Base-by-base conservation (phyloP, 2,113 vertebrate species). In the Bos indicus region DNA sequence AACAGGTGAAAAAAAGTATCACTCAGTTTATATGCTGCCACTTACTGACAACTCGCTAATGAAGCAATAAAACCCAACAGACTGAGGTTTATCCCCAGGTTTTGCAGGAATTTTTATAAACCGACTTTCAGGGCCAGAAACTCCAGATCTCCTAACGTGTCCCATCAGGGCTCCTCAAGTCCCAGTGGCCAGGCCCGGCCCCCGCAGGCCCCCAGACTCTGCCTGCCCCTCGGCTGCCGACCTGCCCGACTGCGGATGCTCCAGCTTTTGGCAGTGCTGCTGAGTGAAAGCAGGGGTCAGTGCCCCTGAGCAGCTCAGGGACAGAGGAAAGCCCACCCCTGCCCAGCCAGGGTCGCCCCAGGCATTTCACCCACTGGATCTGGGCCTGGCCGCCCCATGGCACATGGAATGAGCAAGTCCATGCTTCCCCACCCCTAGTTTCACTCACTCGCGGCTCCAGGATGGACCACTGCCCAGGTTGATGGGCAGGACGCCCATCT, bases 41-140 rank as follows among this genome's bases (percentile, higher is more conserved):
- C 84, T 74, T 97, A 93, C 91, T 96, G 82, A 95, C 88, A 98
- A 92, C 89, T 52, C 91, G 60, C 86, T 98, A 97, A 97, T 98
- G 96, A 98, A 95, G 30, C 74, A 90, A 43, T 94, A 92, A 97
- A 93, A 64, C 15, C 30, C 87, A 77, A 7, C 62, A 96, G 71
- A 33, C 56, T 62, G 64, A 93, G 77, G 15, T 19, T 48, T 51
- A 64, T 94, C 28, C n/a, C 46, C 30, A 19, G 94, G 25, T 60
- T 89, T 87, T 19, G 62, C 25, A 26, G 67, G 83, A 59, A 57
- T 51, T 87, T 92, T 82, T 62, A 82, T 88, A 71, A 82, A 92
- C 25, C 30, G 60, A 74, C 88, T 59, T 62, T 36, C 0, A 17
- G 90, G 88, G 46, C 77, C 74, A 81, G 57, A 64, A 52, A 64